Conservation (phyloP, 1,140 invertebrate genomes). For the Mamestra configurata region DNA sequence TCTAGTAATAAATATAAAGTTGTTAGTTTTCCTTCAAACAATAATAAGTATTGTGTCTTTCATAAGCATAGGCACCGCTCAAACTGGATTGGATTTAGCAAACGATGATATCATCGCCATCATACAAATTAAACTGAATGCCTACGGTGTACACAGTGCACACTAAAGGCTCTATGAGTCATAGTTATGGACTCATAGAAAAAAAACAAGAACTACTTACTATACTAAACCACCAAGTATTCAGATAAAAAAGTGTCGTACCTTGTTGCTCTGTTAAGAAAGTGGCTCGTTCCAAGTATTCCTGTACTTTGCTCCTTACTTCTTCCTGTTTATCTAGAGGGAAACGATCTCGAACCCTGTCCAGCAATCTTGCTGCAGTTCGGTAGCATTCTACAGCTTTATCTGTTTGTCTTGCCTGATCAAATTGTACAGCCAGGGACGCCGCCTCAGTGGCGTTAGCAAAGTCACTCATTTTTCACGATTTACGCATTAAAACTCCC, state of each 20-base stretch:
- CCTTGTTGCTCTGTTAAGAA: conserved; percentile 78
- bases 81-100: background rate
- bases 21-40: background rate
- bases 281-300: conserved; percentile 78
- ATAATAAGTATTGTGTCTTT: background rate
- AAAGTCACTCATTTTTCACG: conserved; percentile 76
- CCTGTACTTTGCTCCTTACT: conserved; percentile 74
- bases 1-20: background rate
- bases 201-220: conserved; percentile 3
- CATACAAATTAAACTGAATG: conserved; percentile 14
- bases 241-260: conserved; percentile 38
- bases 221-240: background rate
- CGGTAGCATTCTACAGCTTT: conserved; percentile 84
- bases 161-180: conserved; percentile 8
- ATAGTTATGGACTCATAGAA: background rate
- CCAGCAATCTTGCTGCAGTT: conserved; percentile 76
- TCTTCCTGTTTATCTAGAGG: conserved; percentile 72
- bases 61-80: background rate
- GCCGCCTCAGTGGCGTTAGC: conserved; percentile 79
- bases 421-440: conserved; percentile 78
- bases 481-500: conserved; percentile 42
- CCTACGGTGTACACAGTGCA: background rate
- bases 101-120: conserved; percentile 21
- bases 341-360: conserved; percentile 70
- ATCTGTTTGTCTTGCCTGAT: conserved; percentile 75